A percentile compares a stretch with the other conserved stretches of the same genome.
Evolutionary conservation across 2,113 vertebrate species (phyloP).

Genomic region (Coryphaenoides rupestris): DNA sequence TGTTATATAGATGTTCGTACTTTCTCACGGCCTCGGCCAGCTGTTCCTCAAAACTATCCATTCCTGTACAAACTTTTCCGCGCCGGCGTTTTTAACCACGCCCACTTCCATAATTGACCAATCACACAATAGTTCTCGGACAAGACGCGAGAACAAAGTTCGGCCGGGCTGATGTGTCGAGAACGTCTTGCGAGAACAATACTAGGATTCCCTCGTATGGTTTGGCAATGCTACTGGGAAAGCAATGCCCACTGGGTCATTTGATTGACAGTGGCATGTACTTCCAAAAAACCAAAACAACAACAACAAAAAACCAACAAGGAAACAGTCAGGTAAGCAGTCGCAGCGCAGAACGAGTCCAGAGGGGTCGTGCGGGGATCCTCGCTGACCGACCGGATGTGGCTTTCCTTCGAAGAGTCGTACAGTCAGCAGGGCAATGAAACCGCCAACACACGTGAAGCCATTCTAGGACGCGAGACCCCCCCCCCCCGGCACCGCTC

Average conservation of each 20-base stretch:
- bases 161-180: too few relatives aligned
- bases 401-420: conserved; percentile 29
- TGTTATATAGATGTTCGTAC: too few relatives aligned
- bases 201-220: conserved; percentile 81
- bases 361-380: conserved; percentile 11
- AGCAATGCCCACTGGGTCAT: conserved; percentile 60
- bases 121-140: too few relatives aligned
- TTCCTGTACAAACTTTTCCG: too few relatives aligned
- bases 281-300: conserved; percentile 55
- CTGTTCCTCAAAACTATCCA: too few relatives aligned
- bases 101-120: too few relatives aligned
- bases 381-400: conserved; percentile 19
- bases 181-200: too few relatives aligned
- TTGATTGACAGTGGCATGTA: conserved; percentile 50
- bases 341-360: conserved; percentile 20
- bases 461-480: conserved; percentile 48
- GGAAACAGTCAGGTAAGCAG: conserved; percentile 25
- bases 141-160: too few relatives aligned
- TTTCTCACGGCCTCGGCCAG: too few relatives aligned
- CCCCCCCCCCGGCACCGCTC: conserved; percentile 55
- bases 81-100: too few relatives aligned
- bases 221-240: conserved; percentile 67
- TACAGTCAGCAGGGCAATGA: conserved; percentile 38
- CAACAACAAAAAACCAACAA: too few relatives aligned
- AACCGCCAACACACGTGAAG: conserved; percentile 43